phyloP scores from a whole-genome alignment of 1,140 invertebrate species.

The Brachionus paranguensis region DNA sequence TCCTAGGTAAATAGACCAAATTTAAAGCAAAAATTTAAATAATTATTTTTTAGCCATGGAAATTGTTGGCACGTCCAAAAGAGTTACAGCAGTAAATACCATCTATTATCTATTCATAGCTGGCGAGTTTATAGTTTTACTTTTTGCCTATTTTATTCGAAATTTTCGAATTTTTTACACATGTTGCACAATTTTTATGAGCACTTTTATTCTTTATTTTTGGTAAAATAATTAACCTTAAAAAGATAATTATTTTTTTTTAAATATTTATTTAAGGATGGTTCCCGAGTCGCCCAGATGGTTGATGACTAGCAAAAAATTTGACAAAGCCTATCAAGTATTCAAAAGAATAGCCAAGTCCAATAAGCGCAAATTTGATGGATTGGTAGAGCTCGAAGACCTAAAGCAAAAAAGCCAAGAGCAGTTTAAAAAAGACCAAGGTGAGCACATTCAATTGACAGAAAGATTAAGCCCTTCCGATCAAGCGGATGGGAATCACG shows the following conservation, averaged over 20 bases:
- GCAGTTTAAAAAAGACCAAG: background rate
- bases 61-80: constrained; percentile 5
- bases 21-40: background rate
- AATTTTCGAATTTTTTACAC: background rate
- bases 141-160: constrained; percentile 37
- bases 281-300: constrained; percentile 32
- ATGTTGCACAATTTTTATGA: background rate
- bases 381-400: background rate
- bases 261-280: background rate
- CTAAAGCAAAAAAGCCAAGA: background rate
- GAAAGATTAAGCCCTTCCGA: background rate
- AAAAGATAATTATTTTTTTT: background rate
- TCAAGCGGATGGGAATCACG: background rate
- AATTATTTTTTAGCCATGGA: background rate
- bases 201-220: background rate
- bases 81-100: constrained; percentile 9
- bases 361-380: background rate
- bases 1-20: background rate
- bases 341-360: constrained; percentile 26
- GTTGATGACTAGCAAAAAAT: background rate
- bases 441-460: background rate
- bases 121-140: constrained; percentile 31
- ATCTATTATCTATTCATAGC: constrained; percentile 19
- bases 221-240: background rate
- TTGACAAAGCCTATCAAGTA: background rate